These are phyloP conservation scores for Gymnorhina tibicen DNA, from an alignment of 2,113 vertebrate genomes.

Conservation along the genomic window DNA sequence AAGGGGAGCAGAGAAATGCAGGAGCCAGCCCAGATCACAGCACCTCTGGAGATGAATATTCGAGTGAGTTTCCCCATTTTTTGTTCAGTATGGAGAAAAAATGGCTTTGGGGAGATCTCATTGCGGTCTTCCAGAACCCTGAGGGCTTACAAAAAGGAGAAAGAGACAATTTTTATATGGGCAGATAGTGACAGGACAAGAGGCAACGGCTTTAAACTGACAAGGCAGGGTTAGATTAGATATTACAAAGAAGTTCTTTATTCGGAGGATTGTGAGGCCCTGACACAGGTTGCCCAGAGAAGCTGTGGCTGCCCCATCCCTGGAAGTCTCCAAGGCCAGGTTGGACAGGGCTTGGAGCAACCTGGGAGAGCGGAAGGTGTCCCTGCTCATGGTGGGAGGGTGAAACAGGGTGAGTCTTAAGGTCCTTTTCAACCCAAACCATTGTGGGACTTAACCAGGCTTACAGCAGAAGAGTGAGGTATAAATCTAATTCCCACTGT, in stretches of 20 bases:
- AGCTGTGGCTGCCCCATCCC: not conserved
- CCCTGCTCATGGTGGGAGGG: not conserved
- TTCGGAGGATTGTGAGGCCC: not conserved
- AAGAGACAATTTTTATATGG: not conserved
- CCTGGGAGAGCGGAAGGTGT: not conserved
- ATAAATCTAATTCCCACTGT: not conserved
- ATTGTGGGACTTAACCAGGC: not conserved
- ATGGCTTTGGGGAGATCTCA: not conserved
- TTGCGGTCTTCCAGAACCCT: not conserved
- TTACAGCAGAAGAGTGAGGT: not conserved
- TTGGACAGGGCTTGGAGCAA: accelerated
- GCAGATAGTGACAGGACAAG: not conserved
- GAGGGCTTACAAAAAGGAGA: not conserved
- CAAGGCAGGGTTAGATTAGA: not conserved
- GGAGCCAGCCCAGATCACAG: not conserved
- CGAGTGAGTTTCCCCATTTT: not conserved
- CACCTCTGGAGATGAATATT: not conserved
- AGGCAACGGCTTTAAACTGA: not conserved
- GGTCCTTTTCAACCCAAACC: not conserved
- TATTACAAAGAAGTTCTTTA: not conserved
- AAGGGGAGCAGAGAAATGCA: not conserved
- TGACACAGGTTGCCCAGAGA: not conserved
- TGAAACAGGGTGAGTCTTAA: not conserved
- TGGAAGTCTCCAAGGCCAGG: not conserved
- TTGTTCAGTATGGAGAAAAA: not conserved